Evolutionary conservation across 2,888 invertebrate species (phyloP).

Genomic region (Acleris holmiana): DNA sequence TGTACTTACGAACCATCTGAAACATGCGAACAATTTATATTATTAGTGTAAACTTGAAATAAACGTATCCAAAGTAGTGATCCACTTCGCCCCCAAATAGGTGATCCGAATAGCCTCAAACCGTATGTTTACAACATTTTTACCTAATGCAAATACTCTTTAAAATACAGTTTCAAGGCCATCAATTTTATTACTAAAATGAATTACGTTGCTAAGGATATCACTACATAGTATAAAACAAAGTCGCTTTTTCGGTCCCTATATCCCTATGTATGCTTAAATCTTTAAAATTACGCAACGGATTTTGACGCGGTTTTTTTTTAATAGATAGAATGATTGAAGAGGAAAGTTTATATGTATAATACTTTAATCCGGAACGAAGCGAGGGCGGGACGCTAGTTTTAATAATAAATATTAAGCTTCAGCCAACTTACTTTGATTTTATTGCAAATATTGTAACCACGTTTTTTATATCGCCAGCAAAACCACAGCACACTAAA

Average conservation of each 20-base stretch:
- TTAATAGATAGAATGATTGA: too few species aligned
- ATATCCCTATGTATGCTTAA: too few species aligned
- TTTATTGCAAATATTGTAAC: constrained; percentile 2
- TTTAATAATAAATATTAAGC: not conserved
- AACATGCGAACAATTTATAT: not conserved
- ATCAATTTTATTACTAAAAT: not conserved
- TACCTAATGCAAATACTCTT: constrained; percentile 5
- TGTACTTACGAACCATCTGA: too few species aligned
- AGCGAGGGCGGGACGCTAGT: too few species aligned
- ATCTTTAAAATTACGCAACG: too few species aligned
- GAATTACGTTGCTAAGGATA: not conserved
- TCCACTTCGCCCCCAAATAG: constrained; percentile 5
- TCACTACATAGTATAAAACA: too few species aligned
- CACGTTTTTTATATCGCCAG: constrained; percentile 4
- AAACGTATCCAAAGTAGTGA: constrained; percentile 8
- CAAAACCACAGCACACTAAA: constrained; percentile 5
- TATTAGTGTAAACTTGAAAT: constrained; percentile 1
- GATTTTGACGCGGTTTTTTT: too few species aligned
- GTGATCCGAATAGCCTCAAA: constrained; percentile 8
- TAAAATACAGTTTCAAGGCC: constrained; percentile 2
- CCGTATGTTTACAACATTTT: not conserved
- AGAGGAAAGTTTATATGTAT: too few species aligned
- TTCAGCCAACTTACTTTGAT: not conserved
- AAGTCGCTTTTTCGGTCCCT: too few species aligned
- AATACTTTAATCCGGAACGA: too few species aligned